Base-by-base conservation (phyloP, 2,888 invertebrate genomes). In the Meganola albula region DNA sequence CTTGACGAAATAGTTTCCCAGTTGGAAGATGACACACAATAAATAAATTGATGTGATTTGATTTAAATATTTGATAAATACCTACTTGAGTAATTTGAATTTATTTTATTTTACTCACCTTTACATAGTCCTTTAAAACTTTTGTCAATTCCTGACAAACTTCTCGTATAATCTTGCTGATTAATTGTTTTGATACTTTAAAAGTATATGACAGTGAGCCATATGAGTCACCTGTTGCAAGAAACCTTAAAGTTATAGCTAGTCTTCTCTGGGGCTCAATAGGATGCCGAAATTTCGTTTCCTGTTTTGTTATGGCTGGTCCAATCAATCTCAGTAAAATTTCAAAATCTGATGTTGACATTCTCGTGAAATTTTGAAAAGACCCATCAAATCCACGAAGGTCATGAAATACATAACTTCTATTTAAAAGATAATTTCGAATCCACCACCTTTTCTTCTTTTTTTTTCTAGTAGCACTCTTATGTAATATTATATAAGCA, bases 181-280 rank as follows among this genome's bases (percentile, higher is more conserved):
- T 43, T 39, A 43, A 33, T 4, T 34, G 31, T 40, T 44, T 44
- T 44, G 40, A 37, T 37, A 40, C 31, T 44, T 37, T 34, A 40
- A 40, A 37, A 20, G 20, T 20, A 20, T 20, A 20, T 7, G 20
- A 20, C 20, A 20, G n/a, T 20, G 20, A 20, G n/a, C 20, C 20
- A 43, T 51, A 54, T 38, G 43, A 40, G 43, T 43, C 41, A 40
- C 54, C 54, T 38, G 40, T 48, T 45, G 50, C 48, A 34, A 53
- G 46, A 50, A 47, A 45, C 26, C 41, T 26, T 24, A 38, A 34
- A 20, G 40, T 44, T 22, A 44, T 9, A 22, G 21, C 13, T 31
- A 36, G 20, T 31, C 36, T 36, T 22, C 24, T 23, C 23, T 23
- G 24, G 11, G 31, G 24, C 23, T 24, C 23, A 31, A 50, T 31